Evolutionary conservation across 2,113 vertebrate species (phyloP).

Genomic region (Halcyon senegalensis): DNA sequence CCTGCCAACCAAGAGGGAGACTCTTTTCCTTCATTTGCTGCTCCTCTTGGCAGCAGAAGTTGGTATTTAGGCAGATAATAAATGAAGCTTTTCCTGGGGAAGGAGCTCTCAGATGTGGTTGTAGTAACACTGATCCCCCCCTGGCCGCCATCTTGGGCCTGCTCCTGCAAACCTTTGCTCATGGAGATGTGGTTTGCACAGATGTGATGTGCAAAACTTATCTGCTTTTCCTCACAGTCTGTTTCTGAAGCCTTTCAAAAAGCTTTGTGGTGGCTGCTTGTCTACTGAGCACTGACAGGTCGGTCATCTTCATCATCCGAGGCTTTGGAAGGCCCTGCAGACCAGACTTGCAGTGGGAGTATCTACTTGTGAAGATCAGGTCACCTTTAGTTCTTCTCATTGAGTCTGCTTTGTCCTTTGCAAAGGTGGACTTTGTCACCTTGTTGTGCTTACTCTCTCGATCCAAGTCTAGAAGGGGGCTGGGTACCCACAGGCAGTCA

Average conservation of each 20-base stretch:
- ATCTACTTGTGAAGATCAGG: too few species aligned
- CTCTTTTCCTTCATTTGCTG: neutral
- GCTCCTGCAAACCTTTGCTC: neutral
- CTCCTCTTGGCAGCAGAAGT: neutral
- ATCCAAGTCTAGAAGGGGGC: neutral
- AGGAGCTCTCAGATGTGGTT: neutral
- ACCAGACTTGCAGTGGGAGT: neutral
- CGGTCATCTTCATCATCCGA: rapidly evolving
- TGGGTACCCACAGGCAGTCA: neutral
- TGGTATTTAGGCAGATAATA: neutral
- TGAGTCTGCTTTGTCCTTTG: neutral
- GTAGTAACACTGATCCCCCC: neutral
- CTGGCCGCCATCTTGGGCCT: neutral
- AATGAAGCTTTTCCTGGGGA: neutral
- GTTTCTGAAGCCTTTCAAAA: neutral
- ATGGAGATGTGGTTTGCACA: neutral
- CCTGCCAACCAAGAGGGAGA: neutral
- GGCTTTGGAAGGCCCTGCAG: neutral
- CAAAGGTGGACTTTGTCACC: neutral
- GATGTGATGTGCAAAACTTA: neutral
- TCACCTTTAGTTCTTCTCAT: neutral
- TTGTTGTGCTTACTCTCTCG: neutral
- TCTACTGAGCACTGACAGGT: neutral
- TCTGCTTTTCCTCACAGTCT: neutral
- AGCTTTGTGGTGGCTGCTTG: neutral